Evolutionary conservation across 2,888 invertebrate genomes (phyloP).

Genomic region (Augiades crinisus): DNA sequence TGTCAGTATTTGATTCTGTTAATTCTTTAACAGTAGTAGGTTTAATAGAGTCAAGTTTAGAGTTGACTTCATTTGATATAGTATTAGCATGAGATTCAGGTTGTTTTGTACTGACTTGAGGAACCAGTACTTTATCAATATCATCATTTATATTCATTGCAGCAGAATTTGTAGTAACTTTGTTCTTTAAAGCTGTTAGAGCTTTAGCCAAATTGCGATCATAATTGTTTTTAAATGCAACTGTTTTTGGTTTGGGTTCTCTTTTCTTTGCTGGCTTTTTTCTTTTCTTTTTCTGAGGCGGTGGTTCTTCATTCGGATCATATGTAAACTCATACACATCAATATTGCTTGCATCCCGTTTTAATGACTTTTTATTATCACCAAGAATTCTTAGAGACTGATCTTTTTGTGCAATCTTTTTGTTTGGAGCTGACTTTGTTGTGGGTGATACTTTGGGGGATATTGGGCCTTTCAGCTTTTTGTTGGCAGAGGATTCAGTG

Average conservation of each 20-base stretch:
- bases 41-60: background rate
- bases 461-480: too few species aligned
- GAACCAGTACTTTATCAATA: background rate
- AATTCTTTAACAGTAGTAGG: slow-evolving; percentile 4
- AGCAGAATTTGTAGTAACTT: slow-evolving; percentile 32
- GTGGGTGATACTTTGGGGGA: slow-evolving; percentile 16
- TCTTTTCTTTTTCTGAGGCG: slow-evolving; percentile 63
- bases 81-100: background rate
- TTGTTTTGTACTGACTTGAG: background rate
- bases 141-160: slow-evolving; percentile 3
- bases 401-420: slow-evolving; percentile 41
- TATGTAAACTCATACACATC: slow-evolving; percentile 75
- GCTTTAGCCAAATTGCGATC: slow-evolving; percentile 63
- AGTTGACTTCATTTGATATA: background rate
- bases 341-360: slow-evolving; percentile 44
- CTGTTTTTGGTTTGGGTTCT: slow-evolving; percentile 49
- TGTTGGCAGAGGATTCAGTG: too few species aligned
- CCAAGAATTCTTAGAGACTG: slow-evolving; percentile 54
- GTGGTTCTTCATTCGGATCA: slow-evolving; percentile 70
- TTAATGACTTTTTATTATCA: slow-evolving; percentile 41
- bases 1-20: slow-evolving; percentile 9
- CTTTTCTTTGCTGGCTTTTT: slow-evolving; percentile 51
- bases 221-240: slow-evolving; percentile 55
- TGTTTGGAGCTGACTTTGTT: slow-evolving; percentile 25
- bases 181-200: slow-evolving; percentile 52